phyloP scores from a whole-genome alignment of 2,113 vertebrate species.

The Callocephalon fimbriatum region DNA sequence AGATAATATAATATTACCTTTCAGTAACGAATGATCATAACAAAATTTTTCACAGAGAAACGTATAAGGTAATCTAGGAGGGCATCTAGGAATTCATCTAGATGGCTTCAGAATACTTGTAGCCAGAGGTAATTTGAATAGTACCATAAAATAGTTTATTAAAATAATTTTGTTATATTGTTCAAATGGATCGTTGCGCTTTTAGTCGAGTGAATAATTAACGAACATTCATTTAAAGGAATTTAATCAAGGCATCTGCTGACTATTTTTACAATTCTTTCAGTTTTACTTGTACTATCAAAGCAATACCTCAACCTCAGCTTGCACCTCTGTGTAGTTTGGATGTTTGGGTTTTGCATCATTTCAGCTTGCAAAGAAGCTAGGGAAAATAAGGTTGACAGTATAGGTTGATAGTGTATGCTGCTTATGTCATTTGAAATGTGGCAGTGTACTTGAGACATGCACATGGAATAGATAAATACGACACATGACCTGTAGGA shows the following conservation, averaged over 20 bases:
- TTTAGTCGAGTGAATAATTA: slow-evolving; percentile 6
- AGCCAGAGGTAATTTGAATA: background rate
- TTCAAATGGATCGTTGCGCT: background rate
- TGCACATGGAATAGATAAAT: background rate
- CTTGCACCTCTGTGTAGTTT: background rate
- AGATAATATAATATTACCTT: background rate
- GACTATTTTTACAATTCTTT: background rate
- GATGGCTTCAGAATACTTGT: background rate
- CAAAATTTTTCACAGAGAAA: background rate
- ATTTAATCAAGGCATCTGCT: background rate
- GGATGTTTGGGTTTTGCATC: background rate
- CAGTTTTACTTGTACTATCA: background rate
- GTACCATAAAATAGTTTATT: background rate
- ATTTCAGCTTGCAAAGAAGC: background rate
- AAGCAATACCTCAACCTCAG: background rate
- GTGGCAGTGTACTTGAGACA: no score
- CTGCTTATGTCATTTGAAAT: background rate
- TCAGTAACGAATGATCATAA: background rate
- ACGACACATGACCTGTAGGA: background rate
- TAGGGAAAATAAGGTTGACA: background rate
- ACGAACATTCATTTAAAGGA: background rate
- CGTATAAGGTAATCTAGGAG: background rate
- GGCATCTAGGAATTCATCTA: background rate
- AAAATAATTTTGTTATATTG: background rate
- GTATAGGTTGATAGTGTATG: background rate